Conservation (phyloP, 2,888 invertebrate species). For the Ischnura elegans region DNA sequence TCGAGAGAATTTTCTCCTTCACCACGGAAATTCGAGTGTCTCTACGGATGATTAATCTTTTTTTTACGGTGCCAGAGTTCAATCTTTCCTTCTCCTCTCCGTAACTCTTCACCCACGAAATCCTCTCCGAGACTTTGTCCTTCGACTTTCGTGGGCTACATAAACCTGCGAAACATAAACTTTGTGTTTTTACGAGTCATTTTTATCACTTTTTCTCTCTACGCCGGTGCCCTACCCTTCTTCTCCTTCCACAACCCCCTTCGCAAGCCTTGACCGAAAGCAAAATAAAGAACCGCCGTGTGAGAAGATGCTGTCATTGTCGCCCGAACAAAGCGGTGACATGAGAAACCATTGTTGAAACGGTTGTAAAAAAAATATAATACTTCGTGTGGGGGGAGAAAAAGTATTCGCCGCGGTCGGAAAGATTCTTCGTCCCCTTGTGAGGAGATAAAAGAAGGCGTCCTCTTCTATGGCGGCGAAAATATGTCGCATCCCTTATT, state of each 20-base stretch:
- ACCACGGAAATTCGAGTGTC: background rate
- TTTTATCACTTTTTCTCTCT: conserved; percentile 37
- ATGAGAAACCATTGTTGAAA: background rate
- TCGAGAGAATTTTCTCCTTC: background rate
- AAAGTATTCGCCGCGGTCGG: conserved; percentile 31
- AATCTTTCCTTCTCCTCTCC: background rate
- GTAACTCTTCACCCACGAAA: background rate
- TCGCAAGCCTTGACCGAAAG: background rate
- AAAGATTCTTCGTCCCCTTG: background rate
- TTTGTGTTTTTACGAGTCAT: conserved; percentile 34
- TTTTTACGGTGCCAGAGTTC: conserved; percentile 34
- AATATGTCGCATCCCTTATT: conserved; percentile 35
- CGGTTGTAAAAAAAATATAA: conserved; percentile 54
- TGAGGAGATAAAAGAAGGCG: conserved; percentile 3
- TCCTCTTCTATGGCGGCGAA: background rate
- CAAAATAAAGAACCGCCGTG: background rate
- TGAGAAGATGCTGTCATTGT: conserved; percentile 10
- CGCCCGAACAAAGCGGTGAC: conserved; percentile 34
- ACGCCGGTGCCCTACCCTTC: background rate
- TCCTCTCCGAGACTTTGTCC: background rate
- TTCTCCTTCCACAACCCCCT: background rate
- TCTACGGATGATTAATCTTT: conserved; percentile 20
- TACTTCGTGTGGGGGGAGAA: conserved; percentile 25
- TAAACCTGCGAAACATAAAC: background rate
- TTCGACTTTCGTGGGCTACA: background rate